Percentiles rank a stretch among this genome's conserved stretches.
These are phyloP conservation scores for Cherax destructor DNA, from an alignment of 1,140 invertebrate genomes.

Conservation along the genomic window DNA sequence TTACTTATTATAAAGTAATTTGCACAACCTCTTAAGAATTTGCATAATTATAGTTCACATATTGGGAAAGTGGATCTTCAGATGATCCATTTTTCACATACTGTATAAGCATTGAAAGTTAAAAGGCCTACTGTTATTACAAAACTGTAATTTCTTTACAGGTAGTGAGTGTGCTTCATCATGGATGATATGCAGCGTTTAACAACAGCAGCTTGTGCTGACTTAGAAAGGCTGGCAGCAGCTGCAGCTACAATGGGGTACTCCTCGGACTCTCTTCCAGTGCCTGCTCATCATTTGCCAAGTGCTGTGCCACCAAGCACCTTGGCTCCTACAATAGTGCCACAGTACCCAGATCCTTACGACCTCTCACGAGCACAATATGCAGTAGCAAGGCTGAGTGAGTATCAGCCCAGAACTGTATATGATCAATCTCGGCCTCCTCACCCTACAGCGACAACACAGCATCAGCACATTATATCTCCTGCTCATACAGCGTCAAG, in stretches of 20 bases:
- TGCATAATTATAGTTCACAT: too few species aligned
- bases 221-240: slow-evolving; percentile 56
- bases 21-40: too few species aligned
- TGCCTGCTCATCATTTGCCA: slow-evolving; percentile 50
- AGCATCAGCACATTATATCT: slow-evolving; percentile 47
- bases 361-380: slow-evolving; percentile 59
- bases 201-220: slow-evolving; percentile 53
- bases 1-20: too few species aligned
- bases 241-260: slow-evolving; percentile 62
- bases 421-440: slow-evolving; percentile 46
- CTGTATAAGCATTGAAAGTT: neutral
- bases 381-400: slow-evolving; percentile 45
- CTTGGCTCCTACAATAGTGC: slow-evolving; percentile 39
- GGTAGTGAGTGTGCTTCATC: slow-evolving; percentile 9
- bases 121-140: neutral
- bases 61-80: neutral
- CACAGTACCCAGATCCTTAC: slow-evolving; percentile 56
- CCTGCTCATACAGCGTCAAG: slow-evolving; percentile 43
- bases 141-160: slow-evolving; percentile 16
- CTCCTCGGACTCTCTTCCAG: slow-evolving; percentile 58
- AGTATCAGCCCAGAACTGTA: slow-evolving; percentile 46
- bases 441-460: slow-evolving; percentile 40
- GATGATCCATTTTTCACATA: too few species aligned
- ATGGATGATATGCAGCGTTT: slow-evolving; percentile 65
- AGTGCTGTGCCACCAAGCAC: slow-evolving; percentile 30